These are phyloP conservation scores for Polydrusus cervinus DNA, from an alignment of 2,888 invertebrate genomes.

Conservation along the genomic window DNA sequence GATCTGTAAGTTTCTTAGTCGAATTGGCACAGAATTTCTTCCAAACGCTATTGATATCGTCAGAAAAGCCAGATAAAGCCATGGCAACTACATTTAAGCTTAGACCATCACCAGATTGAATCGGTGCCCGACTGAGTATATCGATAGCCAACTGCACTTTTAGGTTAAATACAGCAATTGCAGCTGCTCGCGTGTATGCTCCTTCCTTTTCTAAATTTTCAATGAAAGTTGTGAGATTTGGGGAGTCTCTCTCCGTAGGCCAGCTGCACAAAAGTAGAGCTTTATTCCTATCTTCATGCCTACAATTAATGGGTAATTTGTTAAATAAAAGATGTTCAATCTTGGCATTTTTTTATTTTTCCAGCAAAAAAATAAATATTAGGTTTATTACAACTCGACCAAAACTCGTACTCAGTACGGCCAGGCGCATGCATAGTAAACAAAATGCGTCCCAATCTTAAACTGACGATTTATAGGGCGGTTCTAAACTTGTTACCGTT, in stretches of 20 bases:
- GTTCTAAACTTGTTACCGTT: too few species aligned
- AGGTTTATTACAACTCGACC: too few species aligned
- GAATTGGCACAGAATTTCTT: constrained; percentile 82
- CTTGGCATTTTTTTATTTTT: too few species aligned
- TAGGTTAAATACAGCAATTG: constrained; percentile 92
- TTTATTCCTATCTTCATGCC: constrained; percentile 84
- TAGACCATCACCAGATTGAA: constrained; percentile 62
- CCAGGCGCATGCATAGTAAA: too few species aligned
- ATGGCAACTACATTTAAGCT: constrained; percentile 81
- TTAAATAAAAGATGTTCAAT: too few species aligned
- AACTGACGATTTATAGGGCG: too few species aligned
- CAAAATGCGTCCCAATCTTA: too few species aligned
- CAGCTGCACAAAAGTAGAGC: constrained; percentile 93
- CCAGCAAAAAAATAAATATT: too few species aligned
- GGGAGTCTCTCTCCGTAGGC: constrained; percentile 85
- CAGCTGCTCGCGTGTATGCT: constrained; percentile 88
- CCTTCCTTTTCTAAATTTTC: constrained; percentile 83
- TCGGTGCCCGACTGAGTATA: constrained; percentile 84
- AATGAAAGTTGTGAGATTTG: constrained; percentile 74
- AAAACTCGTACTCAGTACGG: too few species aligned
- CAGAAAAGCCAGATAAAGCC: constrained; percentile 89
- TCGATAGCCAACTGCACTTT: constrained; percentile 89
- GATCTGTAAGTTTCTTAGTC: constrained; percentile 87
- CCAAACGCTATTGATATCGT: constrained; percentile 88
- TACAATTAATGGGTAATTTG: constrained; percentile 61